Conservation (phyloP, 2,113 vertebrate species). For the Physeter macrocephalus region DNA sequence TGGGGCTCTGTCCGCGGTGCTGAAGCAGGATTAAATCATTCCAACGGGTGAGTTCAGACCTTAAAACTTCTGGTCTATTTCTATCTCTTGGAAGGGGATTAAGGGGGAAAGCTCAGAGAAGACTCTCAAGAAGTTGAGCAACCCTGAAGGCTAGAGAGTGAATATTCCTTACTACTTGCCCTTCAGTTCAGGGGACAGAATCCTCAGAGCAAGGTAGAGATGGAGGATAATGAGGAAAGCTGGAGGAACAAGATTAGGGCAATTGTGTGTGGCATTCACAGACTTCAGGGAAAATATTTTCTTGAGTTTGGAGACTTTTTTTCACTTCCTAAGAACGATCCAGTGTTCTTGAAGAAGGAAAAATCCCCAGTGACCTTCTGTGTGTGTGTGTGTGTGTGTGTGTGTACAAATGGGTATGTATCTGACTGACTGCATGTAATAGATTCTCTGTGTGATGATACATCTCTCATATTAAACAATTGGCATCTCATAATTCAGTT, state of each 20-base stretch:
- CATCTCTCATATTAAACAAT: neutral
- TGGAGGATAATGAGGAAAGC: neutral
- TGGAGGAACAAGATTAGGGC: neutral
- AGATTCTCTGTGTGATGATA: neutral
- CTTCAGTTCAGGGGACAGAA: neutral
- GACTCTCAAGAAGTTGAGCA: neutral
- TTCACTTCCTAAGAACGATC: neutral
- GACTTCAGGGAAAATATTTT: neutral
- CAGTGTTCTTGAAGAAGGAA: neutral
- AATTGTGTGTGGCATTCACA: neutral
- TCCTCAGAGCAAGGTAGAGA: neutral
- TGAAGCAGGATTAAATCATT: neutral
- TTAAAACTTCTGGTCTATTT: neutral
- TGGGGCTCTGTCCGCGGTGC: neutral
- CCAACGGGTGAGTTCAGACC: neutral
- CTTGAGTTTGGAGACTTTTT: slow-evolving; percentile 2
- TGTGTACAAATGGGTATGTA: neutral
- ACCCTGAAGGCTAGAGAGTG: neutral
- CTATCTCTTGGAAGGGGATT: neutral
- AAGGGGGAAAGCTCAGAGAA: neutral
- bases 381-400: neutral
- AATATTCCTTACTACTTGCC: neutral
- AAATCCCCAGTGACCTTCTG: neutral
- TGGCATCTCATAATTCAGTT: slow-evolving; percentile 16
- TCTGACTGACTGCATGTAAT: neutral